Evolutionary conservation across 35 echinoderm and acorn worm genomes (phyloP), one percentile per base, ranked within the genome.

Genomic region (Acanthaster planci): DNA sequence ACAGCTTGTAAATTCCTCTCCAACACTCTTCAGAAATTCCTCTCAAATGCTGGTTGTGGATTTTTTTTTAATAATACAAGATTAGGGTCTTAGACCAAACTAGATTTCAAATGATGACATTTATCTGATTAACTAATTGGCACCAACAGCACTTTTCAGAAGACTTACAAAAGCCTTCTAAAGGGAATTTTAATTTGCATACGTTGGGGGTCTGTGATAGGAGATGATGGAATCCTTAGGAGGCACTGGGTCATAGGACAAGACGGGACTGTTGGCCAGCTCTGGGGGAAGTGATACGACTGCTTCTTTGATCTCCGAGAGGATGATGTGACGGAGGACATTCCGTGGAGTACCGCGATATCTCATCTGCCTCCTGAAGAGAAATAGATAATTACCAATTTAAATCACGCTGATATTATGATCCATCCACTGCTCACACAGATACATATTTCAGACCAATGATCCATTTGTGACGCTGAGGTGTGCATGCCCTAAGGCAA

Each of bases 231-330:
- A 84, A 57, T 99, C 96, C 31, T 79, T 89, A 8, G 96, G 96
- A 22, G 96, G 95, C 1, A 94, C 78, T 0, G 96, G 96, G 58
- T 99, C 96, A 92, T 91, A 99, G 1, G 96, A 82, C 88, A 99
- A 91, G 5, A 99, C 76, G 38, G 96, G 96, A 38, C 57, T 82
- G 40, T 82, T 88, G 44, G 96, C 85, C 12, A 99, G 67, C 53
- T 94, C 96, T 60, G 89, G 39, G 32, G 96, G 96, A 35, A 99
- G 75, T 5, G 80, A 80, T 22, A 89, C 68, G 30, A 81, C 80
- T 14, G 89, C 89, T 60, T 93, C 96, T 40, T 94, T 90, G 50
- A 94, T 84, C 16, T 99, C 96, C 8, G 92, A 88, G 10, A 99
- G 53, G 60, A 99, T 77, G 51, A 99, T 94, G 51, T 99, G 96